Evolutionary conservation across 2,888 invertebrate species (phyloP), one percentile per base, ranked within the genome.

Genomic region (Subacronicta megacephala): DNA sequence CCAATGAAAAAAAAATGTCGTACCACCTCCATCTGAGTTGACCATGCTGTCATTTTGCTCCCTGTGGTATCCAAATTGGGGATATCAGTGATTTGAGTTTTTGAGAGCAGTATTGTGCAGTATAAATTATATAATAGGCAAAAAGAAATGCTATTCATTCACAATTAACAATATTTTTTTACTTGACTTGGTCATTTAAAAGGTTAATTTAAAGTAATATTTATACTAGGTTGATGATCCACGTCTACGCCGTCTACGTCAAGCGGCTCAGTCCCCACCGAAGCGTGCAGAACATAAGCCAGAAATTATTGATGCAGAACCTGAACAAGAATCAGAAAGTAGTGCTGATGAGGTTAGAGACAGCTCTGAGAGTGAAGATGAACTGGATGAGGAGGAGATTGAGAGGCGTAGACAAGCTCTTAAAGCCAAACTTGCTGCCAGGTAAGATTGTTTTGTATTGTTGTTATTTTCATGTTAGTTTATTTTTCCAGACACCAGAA

Each of bases 301-400:
- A 0, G 93, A 93, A 72, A 89, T 94, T 33, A 93, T 94, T 58
- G 89, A 93, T 66, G 94, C 92, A 0, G 92, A 93, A 37, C 90
- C 92, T 0, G 91, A 88, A 20, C 85, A 81, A 5, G 93, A 89
- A 76, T 87, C 91, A 3, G 87, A 95, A 50, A 89, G 95, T 17
- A 95, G 95, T 70, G 90, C 77, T 7, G 88, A 89, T 7, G 91
- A 90, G 43, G 87, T 79, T 0, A 86, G 75, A 45, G 91, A 90
- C 62, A 93, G 90, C 64, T 95, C 95, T 0, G 97, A 97, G 77
- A 97, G 97, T 60, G 98, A 98, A 81, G 97, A 97, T 66, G 98
- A 98, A 70, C 89, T 98, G 1, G 98, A 98, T 69, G 98, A 98
- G 67, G 95, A 96, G 33, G 98, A 98, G 89, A 96, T 98, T 78